Percentiles rank a stretch among this genome's conserved stretches.
These are phyloP conservation scores for Kryptolebias marmoratus DNA, from an alignment of 2,113 vertebrate genomes.

Conservation along the genomic window DNA sequence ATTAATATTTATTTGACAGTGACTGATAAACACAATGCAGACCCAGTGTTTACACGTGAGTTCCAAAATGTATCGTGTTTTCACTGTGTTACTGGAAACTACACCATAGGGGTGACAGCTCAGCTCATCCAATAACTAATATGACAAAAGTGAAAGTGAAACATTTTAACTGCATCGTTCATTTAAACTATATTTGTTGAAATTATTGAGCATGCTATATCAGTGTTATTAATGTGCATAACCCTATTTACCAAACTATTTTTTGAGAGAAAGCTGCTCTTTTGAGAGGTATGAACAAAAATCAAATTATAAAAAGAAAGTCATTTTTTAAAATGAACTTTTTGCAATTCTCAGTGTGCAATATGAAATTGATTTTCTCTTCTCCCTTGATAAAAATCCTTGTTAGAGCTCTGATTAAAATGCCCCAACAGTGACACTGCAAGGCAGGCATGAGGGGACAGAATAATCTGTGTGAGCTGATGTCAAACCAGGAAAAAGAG, in stretches of 20 bases:
- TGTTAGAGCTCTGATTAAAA: not conserved
- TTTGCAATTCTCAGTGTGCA: not conserved
- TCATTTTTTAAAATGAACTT: not conserved
- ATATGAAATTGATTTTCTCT: not conserved
- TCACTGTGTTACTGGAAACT: not conserved
- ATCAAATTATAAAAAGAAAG: not conserved
- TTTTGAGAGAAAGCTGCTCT: not conserved
- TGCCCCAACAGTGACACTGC: not conserved
- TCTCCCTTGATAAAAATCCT: not conserved
- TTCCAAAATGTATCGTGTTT: no score
- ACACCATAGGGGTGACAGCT: not conserved
- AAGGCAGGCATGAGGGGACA: not conserved
- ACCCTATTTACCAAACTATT: not conserved
- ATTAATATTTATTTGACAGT: no score
- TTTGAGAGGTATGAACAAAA: not conserved
- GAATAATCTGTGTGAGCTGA: not conserved
- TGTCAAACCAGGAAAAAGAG: not conserved
- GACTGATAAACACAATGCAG: not conserved
- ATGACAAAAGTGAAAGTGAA: not conserved
- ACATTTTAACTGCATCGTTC: not conserved
- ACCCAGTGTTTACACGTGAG: not conserved
- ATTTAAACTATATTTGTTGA: not conserved
- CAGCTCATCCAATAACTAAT: not conserved
- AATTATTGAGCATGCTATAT: not conserved
- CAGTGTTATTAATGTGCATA: not conserved